Percentiles rank a stretch among this genome's conserved stretches.
Evolutionary conservation across 2,888 invertebrate species (phyloP).

Genomic region (Melinaea marsaeus): DNA sequence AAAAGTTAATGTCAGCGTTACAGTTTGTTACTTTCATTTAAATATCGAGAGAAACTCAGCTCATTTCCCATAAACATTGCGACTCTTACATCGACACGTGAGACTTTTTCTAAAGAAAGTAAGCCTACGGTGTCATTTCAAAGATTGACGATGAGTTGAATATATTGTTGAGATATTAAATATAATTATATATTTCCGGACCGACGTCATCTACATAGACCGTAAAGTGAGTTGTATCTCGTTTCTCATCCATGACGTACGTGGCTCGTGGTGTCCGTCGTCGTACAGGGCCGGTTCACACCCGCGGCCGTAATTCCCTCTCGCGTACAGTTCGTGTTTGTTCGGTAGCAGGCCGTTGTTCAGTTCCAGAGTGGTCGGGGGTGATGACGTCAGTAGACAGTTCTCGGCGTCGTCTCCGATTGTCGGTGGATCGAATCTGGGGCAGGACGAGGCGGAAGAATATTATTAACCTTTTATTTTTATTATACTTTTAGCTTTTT

Average conservation of each 20-base stretch:
- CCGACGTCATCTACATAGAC: too few species aligned
- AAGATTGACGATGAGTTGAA: neutral
- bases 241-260: constrained; percentile 31
- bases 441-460: constrained; percentile 12
- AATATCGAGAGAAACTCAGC: constrained; percentile 1
- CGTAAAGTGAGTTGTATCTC: too few species aligned
- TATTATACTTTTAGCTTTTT: too few species aligned
- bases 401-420: constrained; percentile 83
- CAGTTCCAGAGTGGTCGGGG: constrained; percentile 66
- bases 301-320: constrained; percentile 89
- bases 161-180: too few species aligned
- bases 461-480: too few species aligned
- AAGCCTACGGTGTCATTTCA: neutral
- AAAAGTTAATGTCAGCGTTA: neutral
- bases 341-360: constrained; percentile 81
- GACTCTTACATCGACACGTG: neutral
- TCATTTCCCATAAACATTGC: neutral
- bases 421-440: constrained; percentile 81
- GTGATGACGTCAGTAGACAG: constrained; percentile 86
- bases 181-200: too few species aligned
- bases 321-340: constrained; percentile 85
- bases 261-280: constrained; percentile 50
- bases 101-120: neutral
- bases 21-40: constrained; percentile 1
- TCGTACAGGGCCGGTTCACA: constrained; percentile 84